Evolutionary conservation across 2,888 invertebrate species (phyloP).

Genomic region (Eugnorisma glareosa): DNA sequence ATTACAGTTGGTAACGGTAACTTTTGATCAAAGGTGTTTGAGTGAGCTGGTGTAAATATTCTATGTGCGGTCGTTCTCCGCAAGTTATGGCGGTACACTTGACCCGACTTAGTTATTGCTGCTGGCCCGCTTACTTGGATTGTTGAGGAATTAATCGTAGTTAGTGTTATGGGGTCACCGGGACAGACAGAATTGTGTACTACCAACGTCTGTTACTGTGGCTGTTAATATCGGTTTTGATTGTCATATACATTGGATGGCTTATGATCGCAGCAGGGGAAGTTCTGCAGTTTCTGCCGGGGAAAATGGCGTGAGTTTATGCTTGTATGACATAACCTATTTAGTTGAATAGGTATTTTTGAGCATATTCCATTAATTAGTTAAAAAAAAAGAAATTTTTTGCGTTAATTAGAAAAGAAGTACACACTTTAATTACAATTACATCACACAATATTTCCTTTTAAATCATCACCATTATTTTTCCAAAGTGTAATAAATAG

Average conservation of each 20-base stretch:
- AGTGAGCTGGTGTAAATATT: constrained; percentile 76
- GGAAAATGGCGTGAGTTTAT: background rate
- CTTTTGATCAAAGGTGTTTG: constrained; percentile 70
- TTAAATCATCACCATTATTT: background rate
- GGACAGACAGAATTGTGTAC: constrained; percentile 34
- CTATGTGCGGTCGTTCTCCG: constrained; percentile 74
- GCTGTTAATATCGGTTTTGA: constrained; percentile 10
- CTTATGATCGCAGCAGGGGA: background rate
- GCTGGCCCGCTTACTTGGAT: constrained; percentile 61
- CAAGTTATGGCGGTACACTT: constrained; percentile 75
- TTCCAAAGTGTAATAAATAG: too few species aligned
- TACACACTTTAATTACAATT: background rate
- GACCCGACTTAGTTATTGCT: constrained; percentile 69
- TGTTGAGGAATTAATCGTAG: constrained; percentile 65
- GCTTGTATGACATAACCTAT: background rate
- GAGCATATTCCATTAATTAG: background rate
- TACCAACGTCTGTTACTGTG: constrained; percentile 28
- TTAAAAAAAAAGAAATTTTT: background rate
- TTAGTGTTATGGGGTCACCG: constrained; percentile 61
- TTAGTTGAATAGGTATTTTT: background rate
- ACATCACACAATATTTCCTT: background rate
- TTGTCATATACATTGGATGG: background rate
- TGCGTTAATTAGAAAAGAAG: background rate
- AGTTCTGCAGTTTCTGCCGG: background rate
- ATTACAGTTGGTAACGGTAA: constrained; percentile 54